Base-by-base conservation (phyloP, 2,888 invertebrate genomes). In the Heliconius ethilla region DNA sequence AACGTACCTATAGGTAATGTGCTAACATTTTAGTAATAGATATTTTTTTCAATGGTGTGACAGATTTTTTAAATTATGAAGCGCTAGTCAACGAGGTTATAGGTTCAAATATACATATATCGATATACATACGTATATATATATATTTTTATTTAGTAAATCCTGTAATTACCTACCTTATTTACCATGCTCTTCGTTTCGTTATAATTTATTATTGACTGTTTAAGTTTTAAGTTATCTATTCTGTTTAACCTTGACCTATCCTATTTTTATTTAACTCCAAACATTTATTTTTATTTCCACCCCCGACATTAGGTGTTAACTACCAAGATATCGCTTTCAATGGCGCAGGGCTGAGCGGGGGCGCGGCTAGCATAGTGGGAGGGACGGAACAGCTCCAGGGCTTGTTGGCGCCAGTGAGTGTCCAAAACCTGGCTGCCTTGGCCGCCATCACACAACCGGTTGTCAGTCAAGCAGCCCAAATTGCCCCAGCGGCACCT, bases 361-460 rank as follows among this genome's bases (percentile, higher is more conserved):
- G 92, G 69, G 88, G 90, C 65, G 88, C 88, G n/a, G 87, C 89
- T 51, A 82, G 82, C 22, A 88, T 89, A 13, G 83, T 83, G 62
- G 86, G 82, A n/a, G 85, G 83, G n/a, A 96, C 98, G 93, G 98
- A 98, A 91, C 98, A 98, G 93, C 95, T 98, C 87, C 97, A 98
- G 85, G 97, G 98, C 80, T 94, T 98, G 84, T 87, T 97, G 88
- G 96, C 96, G 83, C 97, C 98, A 77, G 97, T 98, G 93, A 97
- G 97, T 86, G 97, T 98, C 95, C 98, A 98, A 95, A 98, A 98
- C 94, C 94, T 98, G 89, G 98, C 98, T 86, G 97, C 98, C 77
- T 95, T 98, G 83, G 98, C 98, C 77, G 97, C 97, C 72, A 97
- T 97, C 95, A 96, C 97, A 83, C 96, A 95, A 84, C 92, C 95